Evolutionary conservation across 37 sponge, comb jelly and placozoan genomes (phyloP).

Genomic region (Bolinopsis microptera): DNA sequence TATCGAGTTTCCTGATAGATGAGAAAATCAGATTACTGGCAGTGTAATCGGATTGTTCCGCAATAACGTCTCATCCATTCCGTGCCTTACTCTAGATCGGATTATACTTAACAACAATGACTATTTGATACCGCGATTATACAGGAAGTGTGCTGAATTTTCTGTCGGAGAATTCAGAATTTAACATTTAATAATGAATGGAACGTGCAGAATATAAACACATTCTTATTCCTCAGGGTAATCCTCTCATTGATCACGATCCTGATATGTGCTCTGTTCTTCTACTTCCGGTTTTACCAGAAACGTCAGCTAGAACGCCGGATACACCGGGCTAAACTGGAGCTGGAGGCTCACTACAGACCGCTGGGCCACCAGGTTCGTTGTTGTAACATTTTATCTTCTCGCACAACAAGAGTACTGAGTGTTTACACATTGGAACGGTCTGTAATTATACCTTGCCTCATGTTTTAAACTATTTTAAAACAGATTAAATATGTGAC

Average conservation of each 20-base stretch:
- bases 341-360: conserved; percentile 49
- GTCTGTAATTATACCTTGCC: no score
- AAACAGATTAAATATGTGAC: background rate
- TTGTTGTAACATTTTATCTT: no score
- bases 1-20: no score
- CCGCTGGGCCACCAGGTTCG: background rate
- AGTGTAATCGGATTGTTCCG: background rate
- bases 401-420: no score
- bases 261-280: conserved; percentile 30
- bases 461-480: background rate
- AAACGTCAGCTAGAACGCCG: background rate
- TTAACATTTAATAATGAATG: background rate
- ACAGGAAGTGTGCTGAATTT: no score
- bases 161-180: background rate
- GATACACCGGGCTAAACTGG: conserved; percentile 1
- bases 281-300: conserved; percentile 64
- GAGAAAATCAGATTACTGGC: background rate
- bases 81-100: no score
- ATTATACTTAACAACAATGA: no score
- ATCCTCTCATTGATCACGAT: conserved; percentile 32
- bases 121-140: no score
- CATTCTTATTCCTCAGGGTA: conserved; percentile 10
- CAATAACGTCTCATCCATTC: background rate
- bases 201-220: background rate
- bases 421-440: no score